Evolutionary conservation across 2,797 vertebrate genomes (phyloP).

Genomic region (Poecilia wingei): DNA sequence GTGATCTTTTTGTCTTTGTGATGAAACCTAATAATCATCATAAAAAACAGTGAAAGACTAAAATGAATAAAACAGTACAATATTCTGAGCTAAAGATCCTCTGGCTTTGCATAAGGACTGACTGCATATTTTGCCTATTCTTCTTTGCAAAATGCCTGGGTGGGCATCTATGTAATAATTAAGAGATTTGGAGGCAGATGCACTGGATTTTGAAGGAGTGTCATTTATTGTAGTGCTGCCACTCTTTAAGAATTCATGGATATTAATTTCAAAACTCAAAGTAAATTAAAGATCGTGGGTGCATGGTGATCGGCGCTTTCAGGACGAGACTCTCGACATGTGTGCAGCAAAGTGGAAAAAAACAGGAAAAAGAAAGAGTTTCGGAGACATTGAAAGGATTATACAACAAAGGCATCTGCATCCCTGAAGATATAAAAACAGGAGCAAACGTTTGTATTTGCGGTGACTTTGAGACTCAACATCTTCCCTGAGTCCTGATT

Average conservation of each 20-base stretch:
- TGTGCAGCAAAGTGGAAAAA: background rate
- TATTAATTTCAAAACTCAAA: background rate
- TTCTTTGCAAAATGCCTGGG: background rate
- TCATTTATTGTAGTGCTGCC: background rate
- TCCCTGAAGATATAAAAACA: conserved; percentile 5
- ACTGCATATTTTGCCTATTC: background rate
- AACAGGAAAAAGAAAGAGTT: background rate
- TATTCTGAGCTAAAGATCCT: background rate
- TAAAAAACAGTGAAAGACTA: background rate
- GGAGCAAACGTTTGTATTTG: conserved; percentile 2
- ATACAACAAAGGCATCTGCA: background rate
- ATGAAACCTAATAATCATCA: background rate
- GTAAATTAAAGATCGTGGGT: background rate
- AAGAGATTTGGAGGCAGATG: too few species aligned
- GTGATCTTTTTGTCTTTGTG: background rate
- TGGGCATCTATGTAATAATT: background rate
- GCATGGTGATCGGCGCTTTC: background rate
- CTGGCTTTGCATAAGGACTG: background rate
- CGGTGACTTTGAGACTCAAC: conserved; percentile 5
- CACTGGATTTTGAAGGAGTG: too few species aligned
- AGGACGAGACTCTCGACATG: background rate
- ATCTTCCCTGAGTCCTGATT: conserved; percentile 16
- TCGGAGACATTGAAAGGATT: background rate
- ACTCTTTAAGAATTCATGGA: background rate
- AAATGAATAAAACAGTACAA: background rate